phyloP scores from a whole-genome alignment of 2,888 invertebrate species.

The Phengaris arion region DNA sequence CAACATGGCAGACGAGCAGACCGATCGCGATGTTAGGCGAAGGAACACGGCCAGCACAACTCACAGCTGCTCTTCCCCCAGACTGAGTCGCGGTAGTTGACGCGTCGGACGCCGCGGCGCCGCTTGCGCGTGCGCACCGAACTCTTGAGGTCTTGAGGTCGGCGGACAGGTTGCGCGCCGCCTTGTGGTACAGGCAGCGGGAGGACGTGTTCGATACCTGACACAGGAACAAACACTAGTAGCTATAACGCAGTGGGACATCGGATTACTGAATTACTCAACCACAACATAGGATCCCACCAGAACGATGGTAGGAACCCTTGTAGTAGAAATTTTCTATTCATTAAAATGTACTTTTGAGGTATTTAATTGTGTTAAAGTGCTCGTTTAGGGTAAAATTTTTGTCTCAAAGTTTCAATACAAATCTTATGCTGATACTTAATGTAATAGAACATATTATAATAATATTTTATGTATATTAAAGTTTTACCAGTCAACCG shows the following conservation, averaged over 20 bases:
- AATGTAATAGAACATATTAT: conserved; percentile 4
- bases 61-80: conserved; percentile 60
- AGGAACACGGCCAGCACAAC: conserved; percentile 29
- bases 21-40: too few relatives aligned
- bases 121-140: conserved; percentile 54
- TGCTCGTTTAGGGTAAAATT: too few relatives aligned
- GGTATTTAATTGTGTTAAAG: too few relatives aligned
- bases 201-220: conserved; percentile 68
- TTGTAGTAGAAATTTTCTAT: too few relatives aligned
- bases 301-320: too few relatives aligned
- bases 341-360: too few relatives aligned
- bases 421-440: not conserved
- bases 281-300: not conserved
- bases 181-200: conserved; percentile 67
- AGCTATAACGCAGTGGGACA: not conserved
- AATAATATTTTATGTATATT: conserved; percentile 10
- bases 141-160: conserved; percentile 50
- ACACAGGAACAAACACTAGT: not conserved
- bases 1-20: too few relatives aligned
- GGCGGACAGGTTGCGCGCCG: conserved; percentile 55
- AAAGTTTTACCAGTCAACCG: not conserved
- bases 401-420: too few relatives aligned
- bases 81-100: conserved; percentile 69
- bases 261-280: not conserved
- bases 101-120: conserved; percentile 51